Evolutionary conservation across 2,888 invertebrate species (phyloP), one percentile per base, ranked within the genome.

Genomic region (Limnephilus lunatus): DNA sequence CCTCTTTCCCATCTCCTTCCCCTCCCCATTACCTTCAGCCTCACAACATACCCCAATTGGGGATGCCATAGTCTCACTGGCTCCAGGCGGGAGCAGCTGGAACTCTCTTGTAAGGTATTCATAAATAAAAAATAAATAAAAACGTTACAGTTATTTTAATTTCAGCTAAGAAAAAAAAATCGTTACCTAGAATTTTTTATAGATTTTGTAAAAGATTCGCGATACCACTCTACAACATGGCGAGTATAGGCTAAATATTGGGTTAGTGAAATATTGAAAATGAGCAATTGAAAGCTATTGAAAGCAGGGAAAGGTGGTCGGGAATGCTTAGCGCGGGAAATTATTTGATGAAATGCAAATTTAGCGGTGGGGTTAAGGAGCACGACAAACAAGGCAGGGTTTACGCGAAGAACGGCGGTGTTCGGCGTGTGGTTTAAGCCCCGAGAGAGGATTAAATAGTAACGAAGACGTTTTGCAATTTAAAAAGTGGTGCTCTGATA

Each of bases 281-380:
- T 85, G 35, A 25, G 88, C 80, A 44, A 25, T 11, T 30, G 81
- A n/a, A 81, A n/a, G 14, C 48, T 48, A 14, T 14, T 12, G 53
- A 68, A 68, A 68, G 68, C 68, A 68, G 68, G 68, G 25, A 25
- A 68, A 25, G 25, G 68, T 68, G 68, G 68, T 82, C 32, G 68
- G 68, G 25, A 44, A 86, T 53, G 81, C 39, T 81, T n/a, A 35
- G 44, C 31, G 35, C 25, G 81, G 88, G 88, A 89, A 81, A 89
- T 89, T 89, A 81, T 89, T 80, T 68, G 88, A 81, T 89, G 81
- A 80, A 89, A 89, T 89, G 88, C 35, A 89, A 89, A 89, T 89
- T 89, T 44, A 39, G 88, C n/a, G 88, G 88, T 5, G 12, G 25
- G 25, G 32, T 81, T 25, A 30, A 48, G 48, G 48, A 86, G 25